Evolutionary conservation across 2,113 vertebrate species (phyloP).

Genomic region (Triplophysa tibetana): DNA sequence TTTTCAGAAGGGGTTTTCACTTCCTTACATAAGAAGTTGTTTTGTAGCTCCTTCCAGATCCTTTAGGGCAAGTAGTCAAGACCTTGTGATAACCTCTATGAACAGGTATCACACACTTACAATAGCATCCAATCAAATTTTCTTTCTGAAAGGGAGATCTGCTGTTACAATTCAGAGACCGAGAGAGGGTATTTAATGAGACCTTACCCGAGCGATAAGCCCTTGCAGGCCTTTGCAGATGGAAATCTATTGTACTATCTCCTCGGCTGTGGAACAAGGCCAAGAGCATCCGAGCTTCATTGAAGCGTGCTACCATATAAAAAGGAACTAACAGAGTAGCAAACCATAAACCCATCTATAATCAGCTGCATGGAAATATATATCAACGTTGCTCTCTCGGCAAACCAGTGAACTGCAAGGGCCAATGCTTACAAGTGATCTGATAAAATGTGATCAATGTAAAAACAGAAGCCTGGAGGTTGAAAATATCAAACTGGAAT

Average conservation of each 20-base stretch:
- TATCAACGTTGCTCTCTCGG: conserved; percentile 64
- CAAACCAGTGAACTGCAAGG: conserved; percentile 57
- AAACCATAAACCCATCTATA: conserved; percentile 40
- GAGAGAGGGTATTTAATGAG: conserved; percentile 36
- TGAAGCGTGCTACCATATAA: conserved; percentile 19
- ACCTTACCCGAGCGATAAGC: conserved; percentile 30
- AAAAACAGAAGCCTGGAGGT: conserved; percentile 39
- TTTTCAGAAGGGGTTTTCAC: background rate
- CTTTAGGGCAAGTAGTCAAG: background rate
- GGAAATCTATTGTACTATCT: conserved; percentile 45
- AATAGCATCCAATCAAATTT: conserved; percentile 28
- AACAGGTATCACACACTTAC: background rate
- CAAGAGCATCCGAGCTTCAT: conserved; percentile 38
- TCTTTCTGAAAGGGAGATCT: conserved; percentile 7
- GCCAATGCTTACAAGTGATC: conserved; percentile 45
- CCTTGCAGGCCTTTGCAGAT: conserved; percentile 4
- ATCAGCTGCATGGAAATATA: conserved; percentile 56
- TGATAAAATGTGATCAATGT: conserved; percentile 50
- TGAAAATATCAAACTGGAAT: background rate
- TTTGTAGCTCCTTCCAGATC: background rate
- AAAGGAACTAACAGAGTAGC: conserved; percentile 40
- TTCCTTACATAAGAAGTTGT: background rate
- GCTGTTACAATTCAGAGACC: conserved; percentile 4
- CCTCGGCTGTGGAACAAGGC: conserved; percentile 18
- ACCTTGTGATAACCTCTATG: background rate